Evolutionary conservation across 2,113 vertebrate genomes (phyloP).

Genomic region (Amblyornis subalaris): DNA sequence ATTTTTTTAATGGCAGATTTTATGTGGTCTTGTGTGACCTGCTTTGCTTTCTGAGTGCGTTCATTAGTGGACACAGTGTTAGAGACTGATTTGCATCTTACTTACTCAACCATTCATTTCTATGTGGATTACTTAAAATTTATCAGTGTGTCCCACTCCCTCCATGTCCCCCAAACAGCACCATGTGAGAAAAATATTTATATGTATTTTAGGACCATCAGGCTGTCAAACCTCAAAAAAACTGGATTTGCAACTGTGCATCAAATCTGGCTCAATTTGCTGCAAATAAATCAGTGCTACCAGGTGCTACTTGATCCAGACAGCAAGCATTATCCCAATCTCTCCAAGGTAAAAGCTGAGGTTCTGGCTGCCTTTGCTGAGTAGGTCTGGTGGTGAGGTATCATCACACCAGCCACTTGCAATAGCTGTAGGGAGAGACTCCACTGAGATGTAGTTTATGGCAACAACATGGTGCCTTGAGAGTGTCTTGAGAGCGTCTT

Average conservation of each 20-base stretch:
- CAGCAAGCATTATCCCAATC: not conserved
- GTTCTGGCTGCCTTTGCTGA: not conserved
- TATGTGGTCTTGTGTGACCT: not conserved
- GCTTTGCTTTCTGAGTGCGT: not conserved
- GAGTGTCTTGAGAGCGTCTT: not conserved
- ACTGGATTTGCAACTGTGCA: not conserved
- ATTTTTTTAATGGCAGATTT: not conserved
- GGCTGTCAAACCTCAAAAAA: not conserved
- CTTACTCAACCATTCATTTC: not conserved
- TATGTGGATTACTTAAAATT: not conserved
- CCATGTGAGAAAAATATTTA: not conserved
- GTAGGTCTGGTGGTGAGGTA: not conserved
- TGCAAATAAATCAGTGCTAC: not conserved
- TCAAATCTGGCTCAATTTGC: not conserved
- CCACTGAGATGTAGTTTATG: not conserved
- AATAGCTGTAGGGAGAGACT: not conserved
- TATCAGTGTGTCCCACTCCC: not conserved
- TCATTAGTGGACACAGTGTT: not conserved
- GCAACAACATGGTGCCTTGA: accelerated
- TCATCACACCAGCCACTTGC: not conserved
- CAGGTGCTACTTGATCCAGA: not conserved
- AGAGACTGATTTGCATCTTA: not conserved
- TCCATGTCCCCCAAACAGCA: not conserved
- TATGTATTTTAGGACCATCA: not conserved
- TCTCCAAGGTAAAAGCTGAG: not conserved